Base-by-base conservation (phyloP, 2,113 vertebrate genomes). In the Dermatemys mawii region DNA sequence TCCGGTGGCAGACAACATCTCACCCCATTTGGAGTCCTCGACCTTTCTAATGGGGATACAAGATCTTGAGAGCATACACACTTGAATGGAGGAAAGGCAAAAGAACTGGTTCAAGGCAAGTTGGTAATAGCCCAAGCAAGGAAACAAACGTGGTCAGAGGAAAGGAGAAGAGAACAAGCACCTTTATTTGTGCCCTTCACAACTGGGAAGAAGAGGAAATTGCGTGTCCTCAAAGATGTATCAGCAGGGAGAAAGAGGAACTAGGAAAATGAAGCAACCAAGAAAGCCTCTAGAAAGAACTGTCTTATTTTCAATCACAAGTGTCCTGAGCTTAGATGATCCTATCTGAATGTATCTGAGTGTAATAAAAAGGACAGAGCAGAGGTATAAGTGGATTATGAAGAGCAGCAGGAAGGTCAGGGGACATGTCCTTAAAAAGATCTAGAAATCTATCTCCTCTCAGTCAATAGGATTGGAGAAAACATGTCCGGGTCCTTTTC, bases 61-160 rank as follows among this genome's bases (percentile, higher is more conserved):
- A 92, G 78, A 63, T 76, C n/a, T 63, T 93, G 67, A 60, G 87
- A 85, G 90, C 80, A 91, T 79, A 21, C 13, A 5, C 73, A 44
- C 41, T 9, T 70, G 35, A 21, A 70, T 38, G 35, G 63, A n/a
- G 63, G 17, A 46, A 83, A 83, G 22, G 46, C 29, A 50, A 78
- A 90, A 46, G 85, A 95, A 91, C 48, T 90, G 80, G 89, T 86
- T 89, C 87, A 92, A 93, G 94, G 2, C n/a, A 73, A n/a, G 79
- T 46, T 95, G 38, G 86, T 90, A 89, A 95, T 67, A 29, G 14
- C n/a, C 60, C 38, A 44, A 27, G 12, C 22, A 27, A 27, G 41
- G 16, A 12, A 60, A 84, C n/a, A 0, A 49, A 76, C 1, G n/a
- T 89, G 76, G 2, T 4, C 76, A 48, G 44, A 86, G 84, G 32